Evolutionary conservation across 2,797 vertebrate species (phyloP).

Genomic region (Neosilurus mollespiculum): DNA sequence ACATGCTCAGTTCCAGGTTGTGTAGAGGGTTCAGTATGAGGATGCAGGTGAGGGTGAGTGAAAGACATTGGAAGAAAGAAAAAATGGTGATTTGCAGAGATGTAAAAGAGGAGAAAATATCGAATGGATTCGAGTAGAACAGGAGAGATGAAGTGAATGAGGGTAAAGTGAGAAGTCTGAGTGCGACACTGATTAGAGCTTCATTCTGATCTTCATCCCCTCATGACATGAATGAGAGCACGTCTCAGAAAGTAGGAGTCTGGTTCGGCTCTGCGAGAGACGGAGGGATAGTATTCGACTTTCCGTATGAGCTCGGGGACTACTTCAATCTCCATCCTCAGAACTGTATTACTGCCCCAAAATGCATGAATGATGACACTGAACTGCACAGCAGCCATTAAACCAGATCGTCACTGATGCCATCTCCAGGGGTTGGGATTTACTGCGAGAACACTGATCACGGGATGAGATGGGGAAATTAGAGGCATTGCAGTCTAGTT

Average conservation of each 20-base stretch:
- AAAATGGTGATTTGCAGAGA: background rate
- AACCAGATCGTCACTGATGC: background rate
- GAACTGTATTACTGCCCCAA: conserved; percentile 9
- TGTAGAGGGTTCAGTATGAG: background rate
- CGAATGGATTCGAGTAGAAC: background rate
- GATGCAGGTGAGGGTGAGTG: background rate
- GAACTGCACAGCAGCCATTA: background rate
- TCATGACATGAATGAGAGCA: background rate
- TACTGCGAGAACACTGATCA: conserved; percentile 19
- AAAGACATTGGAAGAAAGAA: conserved; percentile 3
- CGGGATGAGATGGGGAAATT: background rate
- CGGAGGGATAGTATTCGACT: background rate
- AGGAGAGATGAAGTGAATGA: background rate
- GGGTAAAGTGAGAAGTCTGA: background rate
- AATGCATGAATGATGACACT: conserved; percentile 40
- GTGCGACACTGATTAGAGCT: conserved; percentile 14
- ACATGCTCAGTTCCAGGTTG: background rate
- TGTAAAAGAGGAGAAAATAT: background rate
- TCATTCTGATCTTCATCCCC: conserved; percentile 41
- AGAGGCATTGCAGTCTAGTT: background rate
- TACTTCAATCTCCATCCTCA: conserved; percentile 28
- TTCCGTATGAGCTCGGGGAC: conserved; percentile 24
- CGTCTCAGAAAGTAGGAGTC: conserved; percentile 1
- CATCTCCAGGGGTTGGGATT: conserved; percentile 14
- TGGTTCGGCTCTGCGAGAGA: conserved; percentile 5